Evolutionary conservation across 2,113 vertebrate species (phyloP).

Genomic region (Poeciliopsis turrubarensis): DNA sequence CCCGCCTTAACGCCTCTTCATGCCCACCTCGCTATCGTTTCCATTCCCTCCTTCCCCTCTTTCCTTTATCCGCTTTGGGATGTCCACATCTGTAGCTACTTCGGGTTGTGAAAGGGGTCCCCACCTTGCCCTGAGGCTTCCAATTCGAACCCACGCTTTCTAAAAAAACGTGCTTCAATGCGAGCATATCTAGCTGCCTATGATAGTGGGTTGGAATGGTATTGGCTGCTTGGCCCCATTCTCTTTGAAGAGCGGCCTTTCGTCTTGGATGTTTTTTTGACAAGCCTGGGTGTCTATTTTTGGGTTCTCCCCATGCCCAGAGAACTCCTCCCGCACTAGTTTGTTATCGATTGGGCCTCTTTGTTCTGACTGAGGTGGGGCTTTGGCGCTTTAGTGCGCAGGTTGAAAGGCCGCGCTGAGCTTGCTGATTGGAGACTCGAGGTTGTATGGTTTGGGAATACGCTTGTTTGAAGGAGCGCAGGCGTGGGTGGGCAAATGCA

Average conservation of each 20-base stretch:
- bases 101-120: conserved; percentile 75
- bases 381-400: conserved; percentile 73
- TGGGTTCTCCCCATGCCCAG: conserved; percentile 77
- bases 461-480: conserved; percentile 68
- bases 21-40: conserved; percentile 70
- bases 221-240: conserved; percentile 75
- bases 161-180: conserved; percentile 78
- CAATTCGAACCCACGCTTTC: conserved; percentile 81
- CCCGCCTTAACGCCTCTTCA: conserved; percentile 79
- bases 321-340: conserved; percentile 73
- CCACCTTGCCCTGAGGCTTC: conserved; percentile 76
- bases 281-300: conserved; percentile 80
- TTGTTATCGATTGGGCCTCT: conserved; percentile 79
- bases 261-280: conserved; percentile 74
- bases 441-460: conserved; percentile 76
- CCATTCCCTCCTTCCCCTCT: conserved; percentile 64
- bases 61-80: conserved; percentile 71
- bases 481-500: conserved; percentile 74
- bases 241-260: conserved; percentile 78
- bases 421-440: conserved; percentile 75
- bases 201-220: conserved; percentile 68
- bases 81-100: conserved; percentile 77
- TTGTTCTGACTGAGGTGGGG: conserved; percentile 77
- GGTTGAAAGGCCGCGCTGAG: conserved; percentile 70
- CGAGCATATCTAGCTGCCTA: conserved; percentile 66